Percentiles rank a stretch among this genome's conserved stretches.
These are phyloP conservation scores for Heteractis magnifica DNA, from an alignment of 92 coral and sea anemone genomes.

Conservation along the genomic window DNA sequence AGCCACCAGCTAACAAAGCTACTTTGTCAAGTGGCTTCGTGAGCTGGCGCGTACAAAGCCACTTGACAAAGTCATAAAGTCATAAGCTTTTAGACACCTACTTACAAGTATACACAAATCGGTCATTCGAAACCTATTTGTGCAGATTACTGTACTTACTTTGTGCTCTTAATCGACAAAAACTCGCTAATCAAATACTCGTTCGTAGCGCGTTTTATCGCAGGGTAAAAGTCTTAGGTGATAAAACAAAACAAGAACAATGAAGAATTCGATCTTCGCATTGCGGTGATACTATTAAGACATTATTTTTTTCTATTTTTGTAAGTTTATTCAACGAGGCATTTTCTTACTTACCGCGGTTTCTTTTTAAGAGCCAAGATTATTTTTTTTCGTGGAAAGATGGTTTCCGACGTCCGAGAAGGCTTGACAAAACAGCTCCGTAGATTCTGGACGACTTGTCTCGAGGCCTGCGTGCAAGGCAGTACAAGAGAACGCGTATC, in stretches of 20 bases:
- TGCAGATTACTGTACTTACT: background rate
- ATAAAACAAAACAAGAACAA: background rate
- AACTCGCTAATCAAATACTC: background rate
- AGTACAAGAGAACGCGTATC: slow-evolving; percentile 12
- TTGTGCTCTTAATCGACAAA: slow-evolving; percentile 1
- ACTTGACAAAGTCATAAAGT: slow-evolving; percentile 11
- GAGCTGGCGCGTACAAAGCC: background rate
- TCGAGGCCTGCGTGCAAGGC: background rate
- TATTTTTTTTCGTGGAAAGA: background rate
- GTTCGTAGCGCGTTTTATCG: background rate
- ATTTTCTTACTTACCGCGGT: background rate
- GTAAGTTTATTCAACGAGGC: background rate
- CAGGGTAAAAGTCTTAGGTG: background rate
- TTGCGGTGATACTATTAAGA: background rate
- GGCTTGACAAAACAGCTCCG: background rate
- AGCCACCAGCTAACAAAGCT: too few species aligned
- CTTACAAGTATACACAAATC: slow-evolving; percentile 5
- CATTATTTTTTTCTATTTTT: background rate
- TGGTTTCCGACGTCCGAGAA: background rate
- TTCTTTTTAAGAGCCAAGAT: background rate
- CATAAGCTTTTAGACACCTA: slow-evolving; percentile 4
- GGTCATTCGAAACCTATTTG: background rate
- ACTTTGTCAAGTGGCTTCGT: too few species aligned
- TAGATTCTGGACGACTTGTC: background rate
- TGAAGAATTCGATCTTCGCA: background rate